Conservation (phyloP, 2,113 vertebrate genomes). For the Heterochromis multidens region DNA sequence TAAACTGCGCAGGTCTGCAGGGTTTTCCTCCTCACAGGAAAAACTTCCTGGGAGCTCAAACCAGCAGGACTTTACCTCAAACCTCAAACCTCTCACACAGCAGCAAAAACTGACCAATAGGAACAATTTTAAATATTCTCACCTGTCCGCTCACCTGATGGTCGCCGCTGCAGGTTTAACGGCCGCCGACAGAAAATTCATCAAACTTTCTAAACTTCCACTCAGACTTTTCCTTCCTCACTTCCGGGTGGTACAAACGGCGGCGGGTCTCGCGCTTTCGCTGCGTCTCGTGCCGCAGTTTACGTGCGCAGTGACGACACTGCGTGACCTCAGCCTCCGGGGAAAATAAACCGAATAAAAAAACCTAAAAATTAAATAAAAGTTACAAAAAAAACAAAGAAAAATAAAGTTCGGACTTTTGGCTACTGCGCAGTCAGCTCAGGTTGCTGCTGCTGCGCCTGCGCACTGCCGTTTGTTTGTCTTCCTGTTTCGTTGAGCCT, state of each 20-base stretch:
- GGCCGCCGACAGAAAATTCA: background rate
- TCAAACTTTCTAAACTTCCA: background rate
- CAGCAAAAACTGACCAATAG: background rate
- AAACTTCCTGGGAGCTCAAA: background rate
- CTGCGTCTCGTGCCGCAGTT: background rate
- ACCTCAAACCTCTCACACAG: background rate
- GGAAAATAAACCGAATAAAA: background rate
- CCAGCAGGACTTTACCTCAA: background rate
- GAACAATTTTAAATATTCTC: background rate
- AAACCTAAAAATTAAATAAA: background rate
- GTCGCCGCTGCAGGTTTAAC: background rate
- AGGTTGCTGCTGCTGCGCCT: background rate
- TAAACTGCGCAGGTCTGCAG: background rate
- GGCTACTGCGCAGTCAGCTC: background rate
- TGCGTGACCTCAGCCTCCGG: background rate
- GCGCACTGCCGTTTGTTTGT: conserved; percentile 1
- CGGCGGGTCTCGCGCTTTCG: background rate
- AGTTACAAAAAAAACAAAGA: background rate
- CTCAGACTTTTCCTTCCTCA: background rate
- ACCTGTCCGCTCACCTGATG: background rate
- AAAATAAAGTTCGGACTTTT: background rate
- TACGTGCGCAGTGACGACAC: background rate
- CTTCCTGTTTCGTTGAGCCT: conserved; percentile 28
- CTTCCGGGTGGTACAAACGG: conserved; percentile 16
- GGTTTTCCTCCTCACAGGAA: background rate